Evolutionary conservation across 2,797 vertebrate genomes (phyloP).

Genomic region (Parambassis ranga): DNA sequence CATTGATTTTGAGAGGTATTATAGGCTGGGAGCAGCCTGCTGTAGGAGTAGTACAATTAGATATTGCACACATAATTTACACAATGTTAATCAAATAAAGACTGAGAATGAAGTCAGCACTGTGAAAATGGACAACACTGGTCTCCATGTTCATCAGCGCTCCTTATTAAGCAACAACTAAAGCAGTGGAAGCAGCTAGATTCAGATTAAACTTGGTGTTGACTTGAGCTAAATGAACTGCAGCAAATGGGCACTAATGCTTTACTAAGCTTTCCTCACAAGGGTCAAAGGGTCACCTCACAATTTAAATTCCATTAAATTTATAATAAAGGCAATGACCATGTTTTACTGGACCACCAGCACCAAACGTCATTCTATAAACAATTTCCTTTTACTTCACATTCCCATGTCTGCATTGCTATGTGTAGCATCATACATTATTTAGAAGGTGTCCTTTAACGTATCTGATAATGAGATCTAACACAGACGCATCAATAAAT

Average conservation of each 20-base stretch:
- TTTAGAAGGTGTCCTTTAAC: not conserved
- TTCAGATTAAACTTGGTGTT: too few species aligned
- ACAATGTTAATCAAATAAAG: too few species aligned
- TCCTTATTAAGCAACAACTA: too few species aligned
- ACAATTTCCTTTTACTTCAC: not conserved
- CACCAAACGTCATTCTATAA: not conserved
- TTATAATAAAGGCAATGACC: not conserved
- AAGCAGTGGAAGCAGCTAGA: too few species aligned
- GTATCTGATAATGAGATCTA: not conserved
- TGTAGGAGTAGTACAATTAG: not conserved
- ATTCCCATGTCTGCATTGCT: not conserved
- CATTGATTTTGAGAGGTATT: not conserved
- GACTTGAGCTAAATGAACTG: too few species aligned
- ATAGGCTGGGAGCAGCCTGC: not conserved
- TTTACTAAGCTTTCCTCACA: too few species aligned
- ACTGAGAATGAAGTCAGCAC: too few species aligned
- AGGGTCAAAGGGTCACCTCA: not conserved
- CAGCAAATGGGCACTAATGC: too few species aligned
- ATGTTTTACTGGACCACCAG: not conserved
- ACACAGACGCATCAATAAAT: constrained; percentile 17
- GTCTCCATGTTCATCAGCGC: too few species aligned
- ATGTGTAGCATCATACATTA: not conserved
- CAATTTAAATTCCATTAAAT: not conserved
- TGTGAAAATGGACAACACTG: too few species aligned
- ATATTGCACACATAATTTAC: not conserved